A percentile compares a stretch with the other conserved stretches of the same genome.
phyloP scores from a whole-genome alignment of 2,113 vertebrate species.

The Seriola quinqueradiata region DNA sequence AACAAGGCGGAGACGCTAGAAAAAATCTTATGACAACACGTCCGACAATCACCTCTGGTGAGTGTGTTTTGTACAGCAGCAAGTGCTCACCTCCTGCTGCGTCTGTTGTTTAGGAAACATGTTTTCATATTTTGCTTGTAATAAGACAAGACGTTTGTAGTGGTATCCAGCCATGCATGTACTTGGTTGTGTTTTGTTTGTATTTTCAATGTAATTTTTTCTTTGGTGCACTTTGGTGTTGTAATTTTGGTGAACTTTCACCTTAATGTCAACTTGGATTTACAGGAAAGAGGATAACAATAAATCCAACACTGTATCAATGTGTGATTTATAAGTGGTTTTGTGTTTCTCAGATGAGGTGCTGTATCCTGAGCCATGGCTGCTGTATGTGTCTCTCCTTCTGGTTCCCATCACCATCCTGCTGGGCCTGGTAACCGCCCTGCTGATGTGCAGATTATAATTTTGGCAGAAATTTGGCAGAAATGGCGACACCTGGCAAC shows the following conservation, averaged over 20 bases:
- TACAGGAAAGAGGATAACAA: background rate
- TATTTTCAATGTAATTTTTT: background rate
- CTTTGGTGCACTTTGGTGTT: background rate
- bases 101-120: background rate
- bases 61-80: slow-evolving; percentile 18
- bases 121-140: background rate
- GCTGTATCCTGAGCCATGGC: slow-evolving; percentile 60
- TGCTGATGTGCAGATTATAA: background rate
- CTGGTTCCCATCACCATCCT: slow-evolving; percentile 47
- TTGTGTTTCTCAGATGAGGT: slow-evolving; percentile 11
- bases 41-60: background rate
- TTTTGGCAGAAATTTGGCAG: background rate
- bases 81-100: background rate
- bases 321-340: background rate
- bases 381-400: slow-evolving; percentile 61
- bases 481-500: background rate
- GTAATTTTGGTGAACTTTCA: background rate
- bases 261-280: background rate
- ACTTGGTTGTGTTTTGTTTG: background rate
- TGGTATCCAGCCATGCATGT: background rate
- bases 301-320: background rate
- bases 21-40: background rate
- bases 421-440: slow-evolving; percentile 8
- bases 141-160: background rate
- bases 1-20: background rate